phyloP scores from a whole-genome alignment of 1,140 invertebrate genomes.

The Zeugodacus cucurbitae region DNA sequence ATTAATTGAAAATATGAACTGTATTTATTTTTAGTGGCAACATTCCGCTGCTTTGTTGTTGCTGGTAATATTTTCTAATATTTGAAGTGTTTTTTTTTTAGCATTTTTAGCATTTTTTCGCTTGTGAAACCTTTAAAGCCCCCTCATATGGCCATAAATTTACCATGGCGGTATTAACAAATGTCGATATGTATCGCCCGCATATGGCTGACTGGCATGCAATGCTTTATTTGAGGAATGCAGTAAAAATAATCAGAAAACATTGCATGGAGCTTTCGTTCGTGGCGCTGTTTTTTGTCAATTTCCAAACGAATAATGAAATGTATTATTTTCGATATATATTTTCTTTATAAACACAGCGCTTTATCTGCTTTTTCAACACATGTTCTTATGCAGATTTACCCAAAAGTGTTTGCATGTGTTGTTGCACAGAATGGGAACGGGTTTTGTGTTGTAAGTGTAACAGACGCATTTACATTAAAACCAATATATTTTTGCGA shows the following conservation, averaged over 20 bases:
- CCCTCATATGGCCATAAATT: background rate
- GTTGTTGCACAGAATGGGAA: too few species aligned
- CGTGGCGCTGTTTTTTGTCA: background rate
- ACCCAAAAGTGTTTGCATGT: too few species aligned
- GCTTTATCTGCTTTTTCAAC: too few species aligned
- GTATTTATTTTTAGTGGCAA: background rate
- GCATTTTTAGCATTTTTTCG: background rate
- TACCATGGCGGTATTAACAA: background rate
- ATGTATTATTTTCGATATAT: background rate
- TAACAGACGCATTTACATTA: background rate
- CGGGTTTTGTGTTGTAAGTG: too few species aligned
- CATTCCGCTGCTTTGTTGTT: background rate
- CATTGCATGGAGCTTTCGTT: background rate
- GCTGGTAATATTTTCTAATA: background rate
- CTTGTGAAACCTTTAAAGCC: background rate
- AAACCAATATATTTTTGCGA: background rate
- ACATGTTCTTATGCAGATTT: too few species aligned
- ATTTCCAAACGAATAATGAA: background rate
- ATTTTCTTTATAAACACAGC: background rate
- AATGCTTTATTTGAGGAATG: background rate
- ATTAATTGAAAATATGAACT: background rate
- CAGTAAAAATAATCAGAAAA: background rate
- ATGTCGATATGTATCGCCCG: background rate
- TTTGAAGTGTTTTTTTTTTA: background rate
- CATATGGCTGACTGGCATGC: background rate